Evolutionary conservation across 2,888 invertebrate genomes (phyloP).

Genomic region (Chaitophorus viminalis): DNA sequence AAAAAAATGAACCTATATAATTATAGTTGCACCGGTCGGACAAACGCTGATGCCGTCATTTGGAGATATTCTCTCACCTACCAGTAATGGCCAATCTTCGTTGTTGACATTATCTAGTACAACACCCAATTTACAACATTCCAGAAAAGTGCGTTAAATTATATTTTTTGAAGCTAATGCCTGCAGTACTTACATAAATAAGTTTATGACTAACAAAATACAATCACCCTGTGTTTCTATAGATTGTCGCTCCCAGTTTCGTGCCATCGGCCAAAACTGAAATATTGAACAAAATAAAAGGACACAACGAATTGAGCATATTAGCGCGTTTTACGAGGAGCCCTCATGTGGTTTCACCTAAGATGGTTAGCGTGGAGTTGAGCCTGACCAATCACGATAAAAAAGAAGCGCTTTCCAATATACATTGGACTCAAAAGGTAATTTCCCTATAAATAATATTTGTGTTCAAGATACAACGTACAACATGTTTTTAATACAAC

Average conservation of each 20-base stretch:
- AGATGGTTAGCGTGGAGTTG: constrained; percentile 85
- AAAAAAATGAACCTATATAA: too few relatives aligned
- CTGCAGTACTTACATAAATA: neutral
- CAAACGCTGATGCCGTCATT: constrained; percentile 86
- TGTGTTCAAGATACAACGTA: too few relatives aligned
- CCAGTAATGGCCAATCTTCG: neutral
- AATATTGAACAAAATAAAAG: constrained; percentile 78
- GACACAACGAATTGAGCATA: constrained; percentile 75
- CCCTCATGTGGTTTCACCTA: constrained; percentile 82
- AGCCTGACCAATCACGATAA: constrained; percentile 78
- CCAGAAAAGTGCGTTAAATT: constrained; percentile 12
- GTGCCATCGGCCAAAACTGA: constrained; percentile 71
- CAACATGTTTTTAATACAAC: too few relatives aligned
- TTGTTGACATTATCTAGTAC: neutral
- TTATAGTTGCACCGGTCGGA: constrained; percentile 69
- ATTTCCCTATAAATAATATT: neutral
- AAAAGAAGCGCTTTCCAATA: constrained; percentile 74
- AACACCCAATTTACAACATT: neutral
- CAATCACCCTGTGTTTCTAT: neutral
- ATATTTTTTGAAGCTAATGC: neutral
- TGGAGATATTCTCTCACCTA: constrained; percentile 80
- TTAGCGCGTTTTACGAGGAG: constrained; percentile 77
- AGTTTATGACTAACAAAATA: neutral
- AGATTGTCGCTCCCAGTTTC: constrained; percentile 61
- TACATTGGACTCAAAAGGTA: constrained; percentile 81